Evolutionary conservation across 2,113 vertebrate genomes (phyloP).

Genomic region (Podilymbus podiceps): DNA sequence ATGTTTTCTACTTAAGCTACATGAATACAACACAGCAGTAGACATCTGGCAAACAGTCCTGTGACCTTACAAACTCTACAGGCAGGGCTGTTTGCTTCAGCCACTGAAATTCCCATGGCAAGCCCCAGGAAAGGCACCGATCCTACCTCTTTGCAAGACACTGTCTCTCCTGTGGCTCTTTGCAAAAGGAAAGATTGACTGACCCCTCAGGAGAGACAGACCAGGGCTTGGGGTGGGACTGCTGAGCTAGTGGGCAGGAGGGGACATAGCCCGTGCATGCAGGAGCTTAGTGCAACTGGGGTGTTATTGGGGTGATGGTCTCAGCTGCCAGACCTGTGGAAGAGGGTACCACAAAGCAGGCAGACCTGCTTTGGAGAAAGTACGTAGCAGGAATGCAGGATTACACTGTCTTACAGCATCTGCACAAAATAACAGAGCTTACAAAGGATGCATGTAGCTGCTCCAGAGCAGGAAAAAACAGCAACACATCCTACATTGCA

Average conservation of each 20-base stretch:
- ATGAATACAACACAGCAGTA: background rate
- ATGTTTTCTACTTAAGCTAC: constrained; percentile 25
- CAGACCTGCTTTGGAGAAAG: background rate
- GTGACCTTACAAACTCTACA: constrained; percentile 24
- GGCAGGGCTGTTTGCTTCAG: background rate
- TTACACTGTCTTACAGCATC: background rate
- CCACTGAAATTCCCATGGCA: background rate
- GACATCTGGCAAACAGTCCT: constrained; percentile 49
- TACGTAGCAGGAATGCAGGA: background rate
- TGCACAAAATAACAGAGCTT: background rate
- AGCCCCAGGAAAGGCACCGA: background rate
- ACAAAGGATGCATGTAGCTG: background rate
- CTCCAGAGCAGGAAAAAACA: background rate
- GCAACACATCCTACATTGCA: background rate
- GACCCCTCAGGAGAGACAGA: background rate
- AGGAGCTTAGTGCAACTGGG: background rate
- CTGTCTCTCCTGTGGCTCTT: background rate
- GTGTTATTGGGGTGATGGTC: background rate
- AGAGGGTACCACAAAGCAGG: too few relatives aligned
- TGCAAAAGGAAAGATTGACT: background rate
- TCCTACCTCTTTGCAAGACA: fast-evolving
- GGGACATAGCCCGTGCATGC: fast-evolving
- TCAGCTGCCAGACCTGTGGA: background rate
- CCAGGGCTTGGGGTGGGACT: background rate
- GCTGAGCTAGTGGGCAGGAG: background rate